These are phyloP conservation scores for Hippasteria phrygiana DNA, from an alignment of 53 echinoderm and acorn worm species.

Conservation along the genomic window DNA sequence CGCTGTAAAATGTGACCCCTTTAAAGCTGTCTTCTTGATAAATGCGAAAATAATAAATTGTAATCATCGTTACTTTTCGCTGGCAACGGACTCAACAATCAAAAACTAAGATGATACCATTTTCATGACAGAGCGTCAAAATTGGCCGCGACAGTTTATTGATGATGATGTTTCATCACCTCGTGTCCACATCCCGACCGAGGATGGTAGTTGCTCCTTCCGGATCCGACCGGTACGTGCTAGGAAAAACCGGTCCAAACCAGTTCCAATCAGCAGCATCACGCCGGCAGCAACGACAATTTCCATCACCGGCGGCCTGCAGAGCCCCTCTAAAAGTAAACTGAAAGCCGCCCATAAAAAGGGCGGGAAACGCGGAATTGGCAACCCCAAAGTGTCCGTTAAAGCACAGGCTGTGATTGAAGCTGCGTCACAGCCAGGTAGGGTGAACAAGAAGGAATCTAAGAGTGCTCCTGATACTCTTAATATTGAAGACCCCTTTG, in stretches of 20 bases:
- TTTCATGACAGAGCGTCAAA: neutral
- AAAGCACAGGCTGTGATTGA: neutral
- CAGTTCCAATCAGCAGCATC: neutral
- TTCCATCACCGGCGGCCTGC: neutral
- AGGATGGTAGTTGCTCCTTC: constrained; percentile 24
- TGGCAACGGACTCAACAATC: no score
- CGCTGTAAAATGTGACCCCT: no score
- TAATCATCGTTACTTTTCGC: no score
- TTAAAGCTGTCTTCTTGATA: no score
- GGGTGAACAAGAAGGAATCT: neutral
- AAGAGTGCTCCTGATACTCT: no score
- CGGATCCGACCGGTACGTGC: constrained; percentile 33
- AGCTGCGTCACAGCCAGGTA: neutral
- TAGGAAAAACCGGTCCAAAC: constrained; percentile 13
- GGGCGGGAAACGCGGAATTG: neutral
- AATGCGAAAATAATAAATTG: no score
- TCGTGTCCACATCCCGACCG: neutral
- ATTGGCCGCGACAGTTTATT: neutral
- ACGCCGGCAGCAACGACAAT: neutral
- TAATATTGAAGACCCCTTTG: constrained; percentile 14
- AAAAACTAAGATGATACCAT: no score
- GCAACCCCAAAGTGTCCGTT: neutral
- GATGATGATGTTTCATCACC: neutral
- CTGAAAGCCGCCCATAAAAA: neutral
- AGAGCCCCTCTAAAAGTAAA: neutral